Percentiles rank a stretch among this genome's conserved stretches.
These are phyloP conservation scores for Bufo gargarizans DNA, from an alignment of 2,113 vertebrate species.

Conservation along the genomic window DNA sequence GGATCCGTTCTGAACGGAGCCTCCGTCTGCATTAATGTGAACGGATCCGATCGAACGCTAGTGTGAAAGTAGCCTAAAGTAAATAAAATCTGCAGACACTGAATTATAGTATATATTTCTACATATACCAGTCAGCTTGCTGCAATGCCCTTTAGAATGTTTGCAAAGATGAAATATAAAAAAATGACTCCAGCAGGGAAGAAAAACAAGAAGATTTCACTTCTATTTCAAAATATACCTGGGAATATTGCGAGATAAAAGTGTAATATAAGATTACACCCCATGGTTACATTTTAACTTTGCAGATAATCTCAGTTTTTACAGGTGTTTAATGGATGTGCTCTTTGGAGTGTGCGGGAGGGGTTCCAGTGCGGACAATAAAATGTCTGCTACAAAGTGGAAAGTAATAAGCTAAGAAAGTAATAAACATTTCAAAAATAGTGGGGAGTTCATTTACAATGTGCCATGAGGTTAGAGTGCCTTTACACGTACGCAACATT, in stretches of 20 bases:
- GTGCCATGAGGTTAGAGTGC: background rate
- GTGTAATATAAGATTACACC: background rate
- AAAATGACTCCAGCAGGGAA: background rate
- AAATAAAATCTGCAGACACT: too few relatives aligned
- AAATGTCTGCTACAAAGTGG: background rate
- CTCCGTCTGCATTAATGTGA: too few relatives aligned
- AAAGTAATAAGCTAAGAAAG: background rate
- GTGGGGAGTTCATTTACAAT: background rate
- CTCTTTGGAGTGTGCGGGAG: background rate
- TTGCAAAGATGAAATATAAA: background rate
- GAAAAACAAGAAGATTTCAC: background rate
- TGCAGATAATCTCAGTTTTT: background rate
- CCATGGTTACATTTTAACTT: conserved; percentile 1
- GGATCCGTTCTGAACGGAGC: too few relatives aligned
- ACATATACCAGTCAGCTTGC: background rate
- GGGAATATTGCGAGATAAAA: background rate
- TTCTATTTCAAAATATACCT: background rate
- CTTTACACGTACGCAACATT: background rate
- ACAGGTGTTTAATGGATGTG: background rate
- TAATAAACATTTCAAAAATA: background rate
- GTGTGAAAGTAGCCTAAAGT: too few relatives aligned
- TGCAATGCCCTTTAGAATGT: background rate
- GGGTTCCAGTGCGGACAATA: background rate
- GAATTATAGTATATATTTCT: background rate
- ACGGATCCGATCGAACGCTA: too few relatives aligned